Evolutionary conservation across 2,888 invertebrate species (phyloP).

Genomic region (Drosophila meridionalis): DNA sequence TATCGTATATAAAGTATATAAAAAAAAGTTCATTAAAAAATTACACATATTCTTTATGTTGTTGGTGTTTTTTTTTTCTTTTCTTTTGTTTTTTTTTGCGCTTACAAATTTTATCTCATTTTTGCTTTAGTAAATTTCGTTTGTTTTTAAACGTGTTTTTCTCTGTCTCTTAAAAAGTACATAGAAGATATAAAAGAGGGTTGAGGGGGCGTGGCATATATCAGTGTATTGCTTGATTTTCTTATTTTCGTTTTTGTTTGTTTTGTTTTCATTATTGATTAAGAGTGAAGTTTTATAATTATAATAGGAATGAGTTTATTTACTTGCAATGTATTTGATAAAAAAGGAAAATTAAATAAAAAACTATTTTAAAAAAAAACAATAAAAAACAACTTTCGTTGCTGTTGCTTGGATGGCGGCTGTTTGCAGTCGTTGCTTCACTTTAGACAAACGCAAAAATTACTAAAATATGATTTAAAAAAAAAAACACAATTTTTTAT

Average conservation of each 20-base stretch:
- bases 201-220: conserved; percentile 16
- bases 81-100: conserved; percentile 10
- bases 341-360: conserved; percentile 10
- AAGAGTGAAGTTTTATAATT: conserved; percentile 20
- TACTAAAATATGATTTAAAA: conserved; percentile 10
- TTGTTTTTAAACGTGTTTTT: conserved; percentile 42
- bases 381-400: conserved; percentile 28
- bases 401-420: conserved; percentile 37
- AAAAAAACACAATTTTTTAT: conserved; percentile 14
- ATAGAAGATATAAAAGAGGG: conserved; percentile 25
- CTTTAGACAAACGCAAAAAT: conserved; percentile 17
- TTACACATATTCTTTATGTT: conserved; percentile 69
- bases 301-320: conserved; percentile 39
- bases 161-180: conserved; percentile 67
- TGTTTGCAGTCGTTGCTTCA: conserved; percentile 31
- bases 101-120: conserved; percentile 44
- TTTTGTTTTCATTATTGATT: conserved; percentile 15
- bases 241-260: background rate
- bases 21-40: conserved; percentile 77
- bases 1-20: conserved; percentile 77
- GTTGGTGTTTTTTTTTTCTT: conserved; percentile 10
- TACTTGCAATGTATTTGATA: conserved; percentile 41
- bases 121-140: conserved; percentile 40
- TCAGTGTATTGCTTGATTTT: conserved; percentile 35
- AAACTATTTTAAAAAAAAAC: conserved; percentile 6